These are phyloP conservation scores for Mythimna ferrago DNA, from an alignment of 2,888 invertebrate species.

Conservation along the genomic window DNA sequence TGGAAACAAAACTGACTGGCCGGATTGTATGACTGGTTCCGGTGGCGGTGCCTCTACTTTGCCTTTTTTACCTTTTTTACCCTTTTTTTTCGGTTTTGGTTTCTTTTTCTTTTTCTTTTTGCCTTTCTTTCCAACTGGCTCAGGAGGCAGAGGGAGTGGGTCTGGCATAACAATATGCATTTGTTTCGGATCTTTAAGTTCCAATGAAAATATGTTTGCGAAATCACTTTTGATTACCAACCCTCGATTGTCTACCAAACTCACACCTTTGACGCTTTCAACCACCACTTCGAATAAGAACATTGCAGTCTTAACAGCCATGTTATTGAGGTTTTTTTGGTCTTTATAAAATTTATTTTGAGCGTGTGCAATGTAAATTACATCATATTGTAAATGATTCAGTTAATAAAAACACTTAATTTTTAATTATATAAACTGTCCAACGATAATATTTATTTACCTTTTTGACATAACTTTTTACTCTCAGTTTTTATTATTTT, in stretches of 20 bases:
- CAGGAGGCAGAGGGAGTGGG: slow-evolving; percentile 83
- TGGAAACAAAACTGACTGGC: slow-evolving; percentile 85
- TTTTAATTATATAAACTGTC: slow-evolving; percentile 4
- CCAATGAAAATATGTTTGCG: slow-evolving; percentile 85
- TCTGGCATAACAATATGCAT: slow-evolving; percentile 87
- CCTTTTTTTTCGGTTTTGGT: slow-evolving; percentile 77
- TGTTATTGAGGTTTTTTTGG: slow-evolving; percentile 54
- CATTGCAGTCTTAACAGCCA: slow-evolving; percentile 84
- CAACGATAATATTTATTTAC: slow-evolving; percentile 24
- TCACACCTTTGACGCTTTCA: slow-evolving; percentile 79
- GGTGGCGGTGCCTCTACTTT: slow-evolving; percentile 76
- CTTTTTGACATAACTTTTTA: neutral
- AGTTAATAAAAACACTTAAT: slow-evolving; percentile 9
- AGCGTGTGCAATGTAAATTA: slow-evolving; percentile 34
- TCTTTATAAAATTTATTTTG: slow-evolving; percentile 53
- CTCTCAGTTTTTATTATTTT: neutral
- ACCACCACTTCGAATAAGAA: slow-evolving; percentile 87
- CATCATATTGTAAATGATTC: slow-evolving; percentile 28
- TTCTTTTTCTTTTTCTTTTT: slow-evolving; percentile 70
- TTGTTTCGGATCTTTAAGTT: slow-evolving; percentile 86
- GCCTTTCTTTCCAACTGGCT: slow-evolving; percentile 80
- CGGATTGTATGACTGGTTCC: slow-evolving; percentile 84
- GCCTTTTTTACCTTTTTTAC: slow-evolving; percentile 74
- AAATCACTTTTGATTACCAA: slow-evolving; percentile 85
- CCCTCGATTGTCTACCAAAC: slow-evolving; percentile 76